Evolutionary conservation across 2,888 invertebrate genomes (phyloP), one percentile per base, ranked within the genome.

Genomic region (Pristionchus fissidentatus): DNA sequence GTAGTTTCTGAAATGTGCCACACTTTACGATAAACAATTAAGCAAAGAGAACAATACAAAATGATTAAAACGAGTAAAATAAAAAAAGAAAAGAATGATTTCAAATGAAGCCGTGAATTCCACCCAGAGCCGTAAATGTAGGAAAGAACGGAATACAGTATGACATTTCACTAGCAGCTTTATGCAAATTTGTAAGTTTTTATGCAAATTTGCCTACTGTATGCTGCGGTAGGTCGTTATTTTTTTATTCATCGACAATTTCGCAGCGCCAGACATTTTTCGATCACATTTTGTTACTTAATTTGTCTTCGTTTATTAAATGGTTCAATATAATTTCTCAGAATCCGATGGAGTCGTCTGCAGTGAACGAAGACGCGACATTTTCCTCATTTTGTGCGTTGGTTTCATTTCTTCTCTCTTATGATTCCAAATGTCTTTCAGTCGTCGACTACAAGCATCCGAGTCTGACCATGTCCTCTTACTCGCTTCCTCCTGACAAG

Each of bases 361-460:
- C 29, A 29, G 60, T 60, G 10, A 29, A 29, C 3, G 60, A 60
- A 13, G 60, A 60, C 15, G 60, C 60, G 13, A 32, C 29, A 60
- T 60, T 60, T 60, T 60, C 60, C 10, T 60, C 60, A 1, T 60
- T 60, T 19, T 60, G 57, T 57, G 57, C n/a, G 57, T 26, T 1
- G 26, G 22, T 22, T 26, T 57, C 57, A 5, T 22, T 22, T 22
- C 22, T 10, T 22, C 5, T 26, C 26, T 57, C n/a, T 57, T 22
- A 4, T 3, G 7, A 15, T 57, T 57, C 26, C 57, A 26, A 8
- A 26, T n/a, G n/a, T n/a, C n/a, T 62, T 66, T 66, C 66, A 66
- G 66, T 70, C 22, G n/a, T 70, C 8, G 70, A 70, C 70, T 70
- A 70, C 70, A 70, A 70, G 41, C 70, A 70, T 70, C 70, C 70